Evolutionary conservation across 2,113 vertebrate species (phyloP).

Genomic region (Paramisgurnus dabryanus): DNA sequence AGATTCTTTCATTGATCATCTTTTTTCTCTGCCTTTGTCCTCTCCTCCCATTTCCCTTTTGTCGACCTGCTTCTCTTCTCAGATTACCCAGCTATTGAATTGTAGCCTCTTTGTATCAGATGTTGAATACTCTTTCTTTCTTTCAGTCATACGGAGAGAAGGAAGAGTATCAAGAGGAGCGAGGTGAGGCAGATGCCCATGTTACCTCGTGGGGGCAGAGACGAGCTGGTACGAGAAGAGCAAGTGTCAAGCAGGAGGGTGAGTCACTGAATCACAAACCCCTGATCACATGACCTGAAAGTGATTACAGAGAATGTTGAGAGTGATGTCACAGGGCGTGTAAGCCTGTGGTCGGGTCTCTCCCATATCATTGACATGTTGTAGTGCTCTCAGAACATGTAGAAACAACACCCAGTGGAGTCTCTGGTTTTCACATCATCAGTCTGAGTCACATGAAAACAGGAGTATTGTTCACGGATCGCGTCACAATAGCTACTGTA

Average conservation of each 20-base stretch:
- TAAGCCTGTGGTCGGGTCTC: neutral
- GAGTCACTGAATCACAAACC: slow-evolving; percentile 44
- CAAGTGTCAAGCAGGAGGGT: slow-evolving; percentile 92
- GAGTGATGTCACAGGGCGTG: neutral
- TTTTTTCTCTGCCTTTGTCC: neutral
- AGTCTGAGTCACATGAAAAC: neutral
- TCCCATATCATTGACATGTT: neutral
- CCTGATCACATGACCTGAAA: slow-evolving; percentile 9
- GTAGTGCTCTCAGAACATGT: neutral
- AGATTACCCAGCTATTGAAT: neutral
- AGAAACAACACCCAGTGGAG: neutral
- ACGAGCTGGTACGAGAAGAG: slow-evolving; percentile 86
- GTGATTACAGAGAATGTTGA: neutral
- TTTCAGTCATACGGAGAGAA: slow-evolving; percentile 88
- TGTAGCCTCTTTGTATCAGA: slow-evolving; percentile 7
- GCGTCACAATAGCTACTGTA: neutral
- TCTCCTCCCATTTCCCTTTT: neutral
- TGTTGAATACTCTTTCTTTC: slow-evolving; percentile 22
- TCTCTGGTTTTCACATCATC: neutral
- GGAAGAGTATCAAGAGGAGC: slow-evolving; percentile 88
- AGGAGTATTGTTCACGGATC: neutral
- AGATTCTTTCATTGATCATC: neutral
- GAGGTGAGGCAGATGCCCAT: slow-evolving; percentile 89
- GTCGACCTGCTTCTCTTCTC: neutral
- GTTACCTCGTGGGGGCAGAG: slow-evolving; percentile 80